Evolutionary conservation across 2,797 vertebrate species (phyloP).

Genomic region (Meriones psammophilus): DNA sequence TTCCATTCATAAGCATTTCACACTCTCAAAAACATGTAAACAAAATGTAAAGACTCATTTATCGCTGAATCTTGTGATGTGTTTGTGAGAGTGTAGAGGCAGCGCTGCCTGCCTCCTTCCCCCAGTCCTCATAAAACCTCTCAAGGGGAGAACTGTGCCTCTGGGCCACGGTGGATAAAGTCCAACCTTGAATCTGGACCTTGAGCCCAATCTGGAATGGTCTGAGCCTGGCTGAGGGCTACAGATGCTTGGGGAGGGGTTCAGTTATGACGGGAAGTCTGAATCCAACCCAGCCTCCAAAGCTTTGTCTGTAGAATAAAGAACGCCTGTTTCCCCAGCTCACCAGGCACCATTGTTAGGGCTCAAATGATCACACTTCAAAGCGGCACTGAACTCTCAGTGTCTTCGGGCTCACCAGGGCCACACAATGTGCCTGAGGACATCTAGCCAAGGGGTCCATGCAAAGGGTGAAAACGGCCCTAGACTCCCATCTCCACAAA

Average conservation of each 20-base stretch:
- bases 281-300: not conserved
- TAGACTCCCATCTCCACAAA: not conserved
- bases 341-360: not conserved
- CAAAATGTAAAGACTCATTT: conserved; percentile 41
- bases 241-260: not conserved
- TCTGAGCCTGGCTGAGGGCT: not conserved
- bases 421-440: not conserved
- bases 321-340: conserved; percentile 5
- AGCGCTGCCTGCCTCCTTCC: too few species aligned
- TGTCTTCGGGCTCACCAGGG: not conserved
- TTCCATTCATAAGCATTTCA: not conserved
- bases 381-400: not conserved
- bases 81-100: not conserved
- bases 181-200: not conserved
- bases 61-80: not conserved
- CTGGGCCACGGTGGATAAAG: not conserved
- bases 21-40: conserved; percentile 48
- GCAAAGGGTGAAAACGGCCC: not conserved
- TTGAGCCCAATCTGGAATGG: not conserved
- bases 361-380: conserved; percentile 14
- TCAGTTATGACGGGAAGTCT: not conserved
- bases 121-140: not conserved
- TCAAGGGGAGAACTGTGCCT: conserved; percentile 9
- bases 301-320: conserved; percentile 15
- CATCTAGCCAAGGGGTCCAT: not conserved